Evolutionary conservation across 2,113 vertebrate species (phyloP).

Genomic region (Muntiacus muntjak): DNA sequence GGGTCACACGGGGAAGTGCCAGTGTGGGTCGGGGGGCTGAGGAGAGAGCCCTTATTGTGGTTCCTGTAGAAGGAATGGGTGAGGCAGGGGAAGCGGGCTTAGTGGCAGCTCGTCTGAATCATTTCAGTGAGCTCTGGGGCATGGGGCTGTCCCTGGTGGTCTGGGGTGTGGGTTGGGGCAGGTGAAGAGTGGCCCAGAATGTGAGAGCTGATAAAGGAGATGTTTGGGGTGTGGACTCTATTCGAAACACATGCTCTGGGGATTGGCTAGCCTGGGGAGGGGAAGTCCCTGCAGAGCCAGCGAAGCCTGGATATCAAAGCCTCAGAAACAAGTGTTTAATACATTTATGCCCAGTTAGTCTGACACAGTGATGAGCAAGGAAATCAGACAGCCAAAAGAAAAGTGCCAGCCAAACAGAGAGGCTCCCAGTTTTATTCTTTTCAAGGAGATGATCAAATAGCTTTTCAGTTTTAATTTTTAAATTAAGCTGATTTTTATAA

Average conservation of each 20-base stretch:
- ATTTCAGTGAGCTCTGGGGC: neutral
- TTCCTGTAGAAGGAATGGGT: neutral
- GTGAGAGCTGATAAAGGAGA: neutral
- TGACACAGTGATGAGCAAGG: neutral
- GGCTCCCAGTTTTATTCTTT: neutral
- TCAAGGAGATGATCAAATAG: neutral
- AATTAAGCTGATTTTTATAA: neutral
- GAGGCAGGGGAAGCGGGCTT: neutral
- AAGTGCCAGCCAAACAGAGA: neutral
- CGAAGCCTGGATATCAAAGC: neutral
- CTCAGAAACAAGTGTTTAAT: neutral
- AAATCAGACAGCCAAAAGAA: neutral
- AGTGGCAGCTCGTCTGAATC: neutral
- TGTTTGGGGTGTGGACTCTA: neutral
- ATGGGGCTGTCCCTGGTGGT: too few relatives aligned
- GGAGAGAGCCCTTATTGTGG: neutral
- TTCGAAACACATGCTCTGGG: neutral
- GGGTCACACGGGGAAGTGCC: accelerated
- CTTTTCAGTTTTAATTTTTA: neutral
- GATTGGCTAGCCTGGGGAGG: neutral
- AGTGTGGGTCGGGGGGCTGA: neutral
- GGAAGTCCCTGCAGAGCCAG: neutral
- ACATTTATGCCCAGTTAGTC: neutral
- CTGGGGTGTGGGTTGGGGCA: neutral
- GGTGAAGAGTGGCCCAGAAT: too few relatives aligned